These are phyloP conservation scores for Pollenia labialis DNA, from an alignment of 2,888 invertebrate species.

Conservation along the genomic window DNA sequence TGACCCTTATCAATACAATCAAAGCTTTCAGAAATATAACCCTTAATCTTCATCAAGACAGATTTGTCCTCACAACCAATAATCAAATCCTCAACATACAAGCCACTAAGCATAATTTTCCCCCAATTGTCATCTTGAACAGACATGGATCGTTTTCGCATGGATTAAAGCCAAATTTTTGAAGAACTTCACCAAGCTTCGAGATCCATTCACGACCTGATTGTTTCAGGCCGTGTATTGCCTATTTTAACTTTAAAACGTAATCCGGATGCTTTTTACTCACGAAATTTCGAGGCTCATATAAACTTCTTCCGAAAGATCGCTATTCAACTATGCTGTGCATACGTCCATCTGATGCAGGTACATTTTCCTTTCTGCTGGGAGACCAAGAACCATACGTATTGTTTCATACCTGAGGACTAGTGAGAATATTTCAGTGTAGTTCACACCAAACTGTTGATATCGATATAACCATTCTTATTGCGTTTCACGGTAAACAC, in stretches of 20 bases:
- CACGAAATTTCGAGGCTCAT: constrained; percentile 48
- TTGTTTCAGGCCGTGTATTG: constrained; percentile 72
- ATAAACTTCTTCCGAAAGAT: constrained; percentile 45
- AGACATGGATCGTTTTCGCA: constrained; percentile 67
- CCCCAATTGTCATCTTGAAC: constrained; percentile 27
- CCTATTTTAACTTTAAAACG: constrained; percentile 60
- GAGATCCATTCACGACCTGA: constrained; percentile 67
- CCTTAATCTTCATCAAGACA: constrained; percentile 58
- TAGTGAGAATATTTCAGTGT: constrained; percentile 52
- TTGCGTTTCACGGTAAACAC: constrained; percentile 40
- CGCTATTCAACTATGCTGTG: constrained; percentile 63
- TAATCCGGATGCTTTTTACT: constrained; percentile 2
- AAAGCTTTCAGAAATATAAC: constrained; percentile 48
- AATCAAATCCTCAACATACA: constrained; percentile 72
- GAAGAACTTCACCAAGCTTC: constrained; percentile 61
- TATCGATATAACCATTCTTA: constrained; percentile 19
- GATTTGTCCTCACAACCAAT: constrained; percentile 48
- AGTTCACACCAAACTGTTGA: constrained; percentile 51
- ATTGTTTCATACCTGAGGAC: constrained; percentile 59
- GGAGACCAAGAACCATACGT: constrained; percentile 40
- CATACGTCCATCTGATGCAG: constrained; percentile 64
- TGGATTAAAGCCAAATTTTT: constrained; percentile 58
- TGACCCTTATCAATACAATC: constrained; percentile 42
- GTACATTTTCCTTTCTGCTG: constrained; percentile 46
- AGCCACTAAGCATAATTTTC: constrained; percentile 56